Evolutionary conservation across 2,113 vertebrate genomes (phyloP), one percentile per base, ranked within the genome.

Genomic region (Lota lota): DNA sequence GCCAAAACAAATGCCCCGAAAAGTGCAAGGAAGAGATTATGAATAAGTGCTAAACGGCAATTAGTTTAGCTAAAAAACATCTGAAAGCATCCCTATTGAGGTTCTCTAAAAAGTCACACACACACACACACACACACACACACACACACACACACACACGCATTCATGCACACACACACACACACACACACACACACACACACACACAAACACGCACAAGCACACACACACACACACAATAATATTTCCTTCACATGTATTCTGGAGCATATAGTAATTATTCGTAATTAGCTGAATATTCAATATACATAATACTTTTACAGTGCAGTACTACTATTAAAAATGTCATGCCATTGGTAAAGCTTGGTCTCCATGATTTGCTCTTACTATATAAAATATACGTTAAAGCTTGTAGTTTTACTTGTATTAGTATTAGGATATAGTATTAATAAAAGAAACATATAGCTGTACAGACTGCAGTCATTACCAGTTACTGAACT

Each of bases 1-100:
- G 75, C 36, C 66, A 87, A 89, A 89, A 91, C 80, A 89, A 76
- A 56, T 33, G 24, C 54, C 64, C 64, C 24, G 56, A 57, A 56
- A 67, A 67, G 24, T 57, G 67, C 22, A 57, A 56, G 40, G 14
- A 56, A n/a, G 53, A 18, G 14, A 56, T 18, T 1, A n/a, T 56
- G 17, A 56, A 17, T 56, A 56, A 56, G n/a, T 56, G 17, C 53
- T 17, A n/a, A 6, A 56, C 28, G 4, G 28, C 28, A 33, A 33
- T 33, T 33, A 33, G 28, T 33, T 40, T 67, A 64, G 47, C 22
- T 51, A 58, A n/a, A 66, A 54, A 16, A 1, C 15, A 28, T 22
- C 40, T 4, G 53, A 56, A 56, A 18, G 10, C 53, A 56, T 56
- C 53, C 53, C 15, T 17, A n/a, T 56, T 10, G 53, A 56, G 53